A percentile compares a stretch with the other conserved stretches of the same genome.
Evolutionary conservation across 2,797 vertebrate species (phyloP).

Genomic region (Enteromius argenteus): DNA sequence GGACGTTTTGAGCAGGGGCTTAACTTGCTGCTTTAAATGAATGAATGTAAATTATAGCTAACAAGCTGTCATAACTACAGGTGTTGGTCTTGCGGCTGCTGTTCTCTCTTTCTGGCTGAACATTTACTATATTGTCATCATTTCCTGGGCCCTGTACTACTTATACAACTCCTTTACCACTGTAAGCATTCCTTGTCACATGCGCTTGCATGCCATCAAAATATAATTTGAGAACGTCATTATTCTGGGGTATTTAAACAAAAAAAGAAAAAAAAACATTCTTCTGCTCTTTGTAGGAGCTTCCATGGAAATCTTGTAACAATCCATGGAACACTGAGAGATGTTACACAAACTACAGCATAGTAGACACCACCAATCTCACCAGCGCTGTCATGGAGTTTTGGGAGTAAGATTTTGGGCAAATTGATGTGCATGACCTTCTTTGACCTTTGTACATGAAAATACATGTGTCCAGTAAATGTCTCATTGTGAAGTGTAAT

Average conservation of each 20-base stretch:
- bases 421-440: neutral
- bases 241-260: neutral
- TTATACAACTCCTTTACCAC: constrained; percentile 95
- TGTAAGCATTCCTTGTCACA: constrained; percentile 80
- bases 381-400: constrained; percentile 96
- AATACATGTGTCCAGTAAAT: constrained; percentile 4
- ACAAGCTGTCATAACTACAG: constrained; percentile 72
- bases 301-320: constrained; percentile 96
- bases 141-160: constrained; percentile 98
- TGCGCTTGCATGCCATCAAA: neutral
- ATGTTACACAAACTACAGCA: constrained; percentile 95
- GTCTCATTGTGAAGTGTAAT: constrained; percentile 60
- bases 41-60: constrained; percentile 11
- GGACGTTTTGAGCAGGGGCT: neutral
- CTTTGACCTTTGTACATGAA: constrained; percentile 9
- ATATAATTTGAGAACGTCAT: neutral
- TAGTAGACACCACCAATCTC: constrained; percentile 91
- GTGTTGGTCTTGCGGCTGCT: constrained; percentile 96
- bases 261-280: neutral
- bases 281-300: constrained; percentile 76
- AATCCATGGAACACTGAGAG: constrained; percentile 96
- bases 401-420: constrained; percentile 91
- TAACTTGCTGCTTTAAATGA: neutral
- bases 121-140: constrained; percentile 99
- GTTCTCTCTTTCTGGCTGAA: constrained; percentile 98